These are phyloP conservation scores for Globodera ellingtonae DNA, from an alignment of 1,140 invertebrate genomes.

Conservation along the genomic window DNA sequence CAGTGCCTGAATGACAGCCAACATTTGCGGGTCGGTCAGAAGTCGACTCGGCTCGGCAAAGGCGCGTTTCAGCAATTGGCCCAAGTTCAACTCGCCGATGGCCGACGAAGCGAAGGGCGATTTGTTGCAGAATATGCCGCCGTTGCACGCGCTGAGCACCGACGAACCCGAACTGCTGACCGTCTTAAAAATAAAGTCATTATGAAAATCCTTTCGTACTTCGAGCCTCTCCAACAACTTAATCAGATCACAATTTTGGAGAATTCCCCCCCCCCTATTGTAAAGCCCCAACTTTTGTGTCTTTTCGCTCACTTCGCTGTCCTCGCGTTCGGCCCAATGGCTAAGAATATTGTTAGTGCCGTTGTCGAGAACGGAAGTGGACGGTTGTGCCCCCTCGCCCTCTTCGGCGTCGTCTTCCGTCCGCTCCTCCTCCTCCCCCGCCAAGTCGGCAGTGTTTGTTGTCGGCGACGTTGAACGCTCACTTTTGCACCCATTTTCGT, in stretches of 20 bases:
- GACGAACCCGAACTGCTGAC: constrained; percentile 9
- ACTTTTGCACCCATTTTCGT: background rate
- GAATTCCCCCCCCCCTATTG: background rate
- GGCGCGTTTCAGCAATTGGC: constrained; percentile 9
- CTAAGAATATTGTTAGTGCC: background rate
- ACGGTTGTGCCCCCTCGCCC: background rate
- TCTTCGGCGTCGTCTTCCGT: background rate
- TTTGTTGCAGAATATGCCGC: background rate
- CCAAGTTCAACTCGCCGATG: constrained; percentile 11
- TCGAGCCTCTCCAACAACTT: too few species aligned
- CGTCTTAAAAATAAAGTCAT: background rate
- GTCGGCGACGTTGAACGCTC: background rate
- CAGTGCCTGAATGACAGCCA: background rate
- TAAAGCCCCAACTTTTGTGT: background rate
- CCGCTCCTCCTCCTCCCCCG: background rate
- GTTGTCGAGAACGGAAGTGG: background rate
- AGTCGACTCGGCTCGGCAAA: background rate
- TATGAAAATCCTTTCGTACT: too few species aligned
- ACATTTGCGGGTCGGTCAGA: constrained; percentile 11
- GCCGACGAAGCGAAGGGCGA: constrained; percentile 2
- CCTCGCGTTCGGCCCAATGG: background rate
- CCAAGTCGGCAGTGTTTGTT: background rate
- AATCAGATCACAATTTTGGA: background rate
- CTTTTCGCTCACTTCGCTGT: background rate
- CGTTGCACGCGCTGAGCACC: background rate